Evolutionary conservation across 2,113 vertebrate genomes (phyloP), one percentile per base, ranked within the genome.

Genomic region (Herpailurus yagouaroundi): DNA sequence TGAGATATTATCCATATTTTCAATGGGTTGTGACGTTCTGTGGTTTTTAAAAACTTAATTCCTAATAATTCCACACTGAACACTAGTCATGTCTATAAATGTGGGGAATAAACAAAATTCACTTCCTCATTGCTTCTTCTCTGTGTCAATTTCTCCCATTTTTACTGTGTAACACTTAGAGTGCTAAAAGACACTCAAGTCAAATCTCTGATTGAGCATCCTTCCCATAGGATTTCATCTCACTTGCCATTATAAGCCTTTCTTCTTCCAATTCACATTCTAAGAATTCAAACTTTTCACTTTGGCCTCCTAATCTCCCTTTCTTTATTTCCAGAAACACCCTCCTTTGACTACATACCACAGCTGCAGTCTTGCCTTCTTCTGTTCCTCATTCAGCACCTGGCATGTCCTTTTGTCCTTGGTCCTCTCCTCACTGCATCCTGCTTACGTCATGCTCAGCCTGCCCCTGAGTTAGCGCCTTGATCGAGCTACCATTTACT

Each of bases 81-180:
- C 18, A 80, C 13, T 25, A 76, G 9, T 48, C 12, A 48, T 21
- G 7, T 19, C 13, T 81, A n/a, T 52, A 77, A 91, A 74, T 89
- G 69, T 90, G 77, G 68, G 94, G 93, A 82, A 55, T 55, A 87
- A 92, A 77, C 55, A 50, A 74, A 68, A 25, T 31, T 88, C 10
- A 79, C 19, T 86, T 86, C 50, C 31, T 38, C 25, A 23, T 29
- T 96, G 4, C 5, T 79, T 50, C n/a, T 15, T 71, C 10, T 87
- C 27, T 31, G 1, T 52, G 31, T n/a, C 6, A 48, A 25, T 45
- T 68, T 29, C 12, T 50, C 29, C 18, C 19, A 69, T 0, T 6
- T 36, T 82, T 33, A 41, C 41, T 95, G 50, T 83, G 31, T 25
- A 45, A 21, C 15, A 45, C 9, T 38, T 33, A 74, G 38, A 38